Conservation (phyloP, 2,888 invertebrate genomes). For the Linnaemya vulpina region DNA sequence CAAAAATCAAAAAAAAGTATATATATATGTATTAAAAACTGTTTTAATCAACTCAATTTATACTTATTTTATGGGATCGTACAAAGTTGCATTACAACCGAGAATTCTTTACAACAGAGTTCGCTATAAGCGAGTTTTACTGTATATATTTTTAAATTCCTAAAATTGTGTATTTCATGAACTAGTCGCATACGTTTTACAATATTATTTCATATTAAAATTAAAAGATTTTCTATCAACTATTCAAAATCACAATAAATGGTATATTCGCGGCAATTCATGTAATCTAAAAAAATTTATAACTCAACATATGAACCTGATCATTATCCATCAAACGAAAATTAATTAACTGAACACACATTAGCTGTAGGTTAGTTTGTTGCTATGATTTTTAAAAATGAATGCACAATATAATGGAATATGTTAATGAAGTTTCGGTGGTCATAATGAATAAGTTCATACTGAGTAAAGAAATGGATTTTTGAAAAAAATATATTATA, state of each 20-base stretch:
- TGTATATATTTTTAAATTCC: too few species aligned
- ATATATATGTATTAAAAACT: too few species aligned
- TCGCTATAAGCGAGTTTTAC: too few species aligned
- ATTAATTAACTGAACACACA: slow-evolving; percentile 17
- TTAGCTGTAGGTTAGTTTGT: slow-evolving; percentile 13
- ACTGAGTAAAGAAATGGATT: neutral
- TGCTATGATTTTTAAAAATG: slow-evolving; percentile 34
- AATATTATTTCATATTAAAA: too few species aligned
- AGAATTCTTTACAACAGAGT: too few species aligned
- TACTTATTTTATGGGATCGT: too few species aligned
- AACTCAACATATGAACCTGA: slow-evolving; percentile 58
- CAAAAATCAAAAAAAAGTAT: too few species aligned
- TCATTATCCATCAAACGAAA: slow-evolving; percentile 58
- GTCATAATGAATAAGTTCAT: slow-evolving; percentile 62
- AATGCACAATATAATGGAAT: slow-evolving; percentile 32
- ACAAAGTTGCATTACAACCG: too few species aligned
- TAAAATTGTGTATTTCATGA: too few species aligned
- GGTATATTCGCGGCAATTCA: neutral
- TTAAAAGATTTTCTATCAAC: neutral
- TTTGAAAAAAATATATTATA: slow-evolving; percentile 13
- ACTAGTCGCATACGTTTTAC: too few species aligned
- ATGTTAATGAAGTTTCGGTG: slow-evolving; percentile 71
- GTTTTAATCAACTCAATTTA: too few species aligned
- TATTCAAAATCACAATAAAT: neutral
- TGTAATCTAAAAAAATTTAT: slow-evolving; percentile 18